phyloP scores from a whole-genome alignment of 2,113 vertebrate genomes.

The Polyodon spathula region DNA sequence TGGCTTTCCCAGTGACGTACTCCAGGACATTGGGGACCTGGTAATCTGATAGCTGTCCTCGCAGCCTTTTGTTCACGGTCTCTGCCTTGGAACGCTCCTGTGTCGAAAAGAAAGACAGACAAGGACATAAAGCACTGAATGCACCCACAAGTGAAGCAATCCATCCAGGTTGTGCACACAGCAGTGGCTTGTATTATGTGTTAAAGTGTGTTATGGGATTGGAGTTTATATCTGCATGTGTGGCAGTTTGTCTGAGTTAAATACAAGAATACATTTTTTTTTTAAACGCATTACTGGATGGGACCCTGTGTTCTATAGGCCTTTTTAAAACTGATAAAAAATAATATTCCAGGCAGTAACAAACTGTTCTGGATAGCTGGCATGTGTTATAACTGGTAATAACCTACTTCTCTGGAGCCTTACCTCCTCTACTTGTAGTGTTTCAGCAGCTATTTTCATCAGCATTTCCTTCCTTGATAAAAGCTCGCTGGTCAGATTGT shows the following conservation, averaged over 20 bases:
- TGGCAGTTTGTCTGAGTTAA: no score
- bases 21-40: constrained; percentile 37
- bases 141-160: no score
- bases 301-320: no score
- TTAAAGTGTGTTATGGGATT: no score
- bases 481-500: constrained; percentile 43
- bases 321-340: no score
- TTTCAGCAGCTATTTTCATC: constrained; percentile 49
- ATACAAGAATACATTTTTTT: no score
- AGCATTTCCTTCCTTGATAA: constrained; percentile 44
- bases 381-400: no score
- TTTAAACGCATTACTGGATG: no score
- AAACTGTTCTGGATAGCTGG: no score
- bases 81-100: constrained; percentile 55
- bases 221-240: no score
- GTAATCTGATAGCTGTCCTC: constrained; percentile 44
- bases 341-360: no score
- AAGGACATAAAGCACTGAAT: neutral
- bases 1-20: constrained; percentile 46
- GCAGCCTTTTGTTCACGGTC: constrained; percentile 39
- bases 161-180: neutral
- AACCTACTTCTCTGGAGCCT: constrained; percentile 12
- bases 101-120: neutral
- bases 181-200: no score
- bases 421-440: constrained; percentile 51